Base-by-base conservation (phyloP, 2,113 vertebrate species). In the Myotis davidii region DNA sequence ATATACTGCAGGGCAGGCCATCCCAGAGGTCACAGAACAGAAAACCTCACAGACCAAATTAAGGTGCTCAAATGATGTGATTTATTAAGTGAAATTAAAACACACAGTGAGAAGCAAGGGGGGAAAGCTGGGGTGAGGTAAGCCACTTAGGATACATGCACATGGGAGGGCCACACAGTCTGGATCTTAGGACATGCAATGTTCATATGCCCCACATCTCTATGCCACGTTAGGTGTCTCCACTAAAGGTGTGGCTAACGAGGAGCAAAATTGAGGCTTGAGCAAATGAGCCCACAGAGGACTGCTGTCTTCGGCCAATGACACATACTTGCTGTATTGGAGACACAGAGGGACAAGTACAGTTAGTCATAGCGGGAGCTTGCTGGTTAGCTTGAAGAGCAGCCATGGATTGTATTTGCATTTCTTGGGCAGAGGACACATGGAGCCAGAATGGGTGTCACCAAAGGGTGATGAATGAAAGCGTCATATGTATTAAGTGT, bases 61-160 rank as follows among this genome's bases (percentile, higher is more conserved):
- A 91, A 91, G 69, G 29, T 4, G 4, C 54, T 93, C 78, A 77
- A 39, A 82, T 96, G 54, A 56, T 1, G 34, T 69, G 39, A 74
- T 61, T 56, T 83, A 59, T 88, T 34, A 67, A 79, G 48, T 56
- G 16, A 91, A 82, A 73, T 88, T 16, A 74, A 87, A 88, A 59
- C 23, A 52, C 29, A 77, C 2, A 16, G 34, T 48, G 77, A 84
- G 32, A 81, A 69, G 9, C 20, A 59, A 92, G 17, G 12, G 21
- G n/a, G 25, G 48, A 54, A 34, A 32, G 25, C 59, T 20, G 27
- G 69, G 5, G 11, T 56, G 29, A 52, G 9, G 65, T 67, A 77
- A 52, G 10, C 56, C 2, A 7, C 9, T 50, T 48, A 34, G 64
- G 1, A 48, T n/a, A 77, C 5, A 6, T 50, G 2, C 4, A 29